A percentile compares a stretch with the other conserved stretches of the same genome.
Conservation (phyloP, 2,113 vertebrate genomes). For the Lophotis ruficrista region DNA sequence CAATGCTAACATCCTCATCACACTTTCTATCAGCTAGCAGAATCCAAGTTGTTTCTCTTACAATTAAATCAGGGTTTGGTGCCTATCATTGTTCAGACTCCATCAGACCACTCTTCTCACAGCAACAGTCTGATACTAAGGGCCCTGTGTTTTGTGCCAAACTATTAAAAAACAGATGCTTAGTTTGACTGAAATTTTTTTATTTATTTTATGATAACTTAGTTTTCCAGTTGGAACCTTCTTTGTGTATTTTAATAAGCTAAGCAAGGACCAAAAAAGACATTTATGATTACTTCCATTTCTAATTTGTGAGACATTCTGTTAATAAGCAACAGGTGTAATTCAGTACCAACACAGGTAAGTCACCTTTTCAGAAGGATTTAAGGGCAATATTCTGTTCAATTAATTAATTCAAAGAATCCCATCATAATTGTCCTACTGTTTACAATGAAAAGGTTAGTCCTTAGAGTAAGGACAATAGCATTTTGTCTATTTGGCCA, state of each 20-base stretch:
- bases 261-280: background rate
- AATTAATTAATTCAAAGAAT: background rate
- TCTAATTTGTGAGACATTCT: background rate
- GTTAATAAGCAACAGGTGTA: background rate
- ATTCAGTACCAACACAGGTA: background rate
- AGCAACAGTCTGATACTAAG: background rate
- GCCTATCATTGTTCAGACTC: background rate
- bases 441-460: background rate
- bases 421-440: background rate
- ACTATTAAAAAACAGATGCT: background rate
- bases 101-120: background rate
- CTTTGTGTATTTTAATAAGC: background rate
- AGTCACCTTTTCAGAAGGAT: background rate
- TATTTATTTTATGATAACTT: background rate
- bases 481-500: background rate
- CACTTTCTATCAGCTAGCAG: background rate
- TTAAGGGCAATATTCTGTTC: background rate
- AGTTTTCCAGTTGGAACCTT: background rate
- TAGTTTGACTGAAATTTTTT: background rate
- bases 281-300: background rate
- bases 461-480: background rate
- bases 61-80: background rate
- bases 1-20: background rate
- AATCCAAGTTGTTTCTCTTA: background rate
- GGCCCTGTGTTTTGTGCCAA: background rate